Base-by-base conservation (phyloP, 2,113 vertebrate species). In the Azemiops feae region DNA sequence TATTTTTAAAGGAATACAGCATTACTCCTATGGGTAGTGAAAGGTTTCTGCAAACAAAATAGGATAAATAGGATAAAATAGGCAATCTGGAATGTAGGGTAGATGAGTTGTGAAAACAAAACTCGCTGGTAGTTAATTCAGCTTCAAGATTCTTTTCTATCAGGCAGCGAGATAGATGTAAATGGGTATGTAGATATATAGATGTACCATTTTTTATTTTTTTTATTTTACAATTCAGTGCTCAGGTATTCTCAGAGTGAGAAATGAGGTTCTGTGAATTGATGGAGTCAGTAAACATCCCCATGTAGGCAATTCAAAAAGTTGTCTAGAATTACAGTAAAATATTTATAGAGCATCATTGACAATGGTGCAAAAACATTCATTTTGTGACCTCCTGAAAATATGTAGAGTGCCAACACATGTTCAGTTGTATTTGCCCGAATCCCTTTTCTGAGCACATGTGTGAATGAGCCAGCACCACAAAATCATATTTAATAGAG, bases 31-130 rank as follows among this genome's bases (percentile, higher is more conserved):
- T 53, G 45, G 86, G 18, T 52, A 53, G 18, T 88, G 30, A 53
- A 23, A 88, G 52, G 3, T 54, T 87, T 93, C 88, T 91, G 55
- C 14, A 30, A 69, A n/a, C 11, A 64, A 0, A 85, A 50, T n/a
- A n/a, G n/a, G n/a, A n/a, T n/a, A n/a, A n/a, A n/a, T n/a, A 20
- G 88, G 60, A 88, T 27, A 93, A 89, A 0, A 14, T 52, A 93
- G 93, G 45, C 74, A 90, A 25, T 0, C 18, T 16, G 14, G 22
- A 74, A 39, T 92, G 87, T 22, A 87, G 30, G 47, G 34, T 50
- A 58, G 90, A 89, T 50, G 91, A 50, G 57, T 87, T 95, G 89
- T 93, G 91, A 89, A 94, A 94, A 95, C 55, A 22, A 81, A 94
- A 87, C 87, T 89, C 50, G 22, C 1, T 90, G n/a, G 53, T 91